phyloP scores from a whole-genome alignment of 2,113 vertebrate genomes.

The Falco punctatus region DNA sequence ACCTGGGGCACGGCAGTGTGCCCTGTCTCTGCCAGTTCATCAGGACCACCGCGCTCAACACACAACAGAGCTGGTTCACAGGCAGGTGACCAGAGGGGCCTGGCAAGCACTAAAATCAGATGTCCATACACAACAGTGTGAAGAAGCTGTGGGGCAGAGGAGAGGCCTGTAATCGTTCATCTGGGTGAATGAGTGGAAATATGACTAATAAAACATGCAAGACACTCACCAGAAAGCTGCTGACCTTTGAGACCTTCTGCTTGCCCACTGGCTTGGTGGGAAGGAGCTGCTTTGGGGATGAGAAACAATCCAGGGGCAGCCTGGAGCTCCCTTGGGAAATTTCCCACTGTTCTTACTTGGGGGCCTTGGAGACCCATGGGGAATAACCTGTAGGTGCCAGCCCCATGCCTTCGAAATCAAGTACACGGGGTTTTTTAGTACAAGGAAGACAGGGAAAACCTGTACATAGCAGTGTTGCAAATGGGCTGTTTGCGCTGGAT shows the following conservation, averaged over 20 bases:
- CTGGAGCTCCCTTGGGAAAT: background rate
- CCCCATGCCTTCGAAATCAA: background rate
- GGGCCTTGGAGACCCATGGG: rapidly evolving
- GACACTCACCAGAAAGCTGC: background rate
- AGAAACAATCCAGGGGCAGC: background rate
- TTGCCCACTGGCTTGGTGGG: background rate
- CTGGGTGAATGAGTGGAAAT: background rate
- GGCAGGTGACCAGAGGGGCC: background rate
- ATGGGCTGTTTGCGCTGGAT: background rate
- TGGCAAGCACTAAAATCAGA: background rate
- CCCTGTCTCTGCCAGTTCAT: conserved; percentile 81
- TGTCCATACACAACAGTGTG: rapidly evolving
- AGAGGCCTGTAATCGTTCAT: background rate
- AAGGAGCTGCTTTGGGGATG: background rate
- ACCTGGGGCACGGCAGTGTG: conserved; percentile 15
- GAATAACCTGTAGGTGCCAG: background rate
- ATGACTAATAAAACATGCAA: background rate
- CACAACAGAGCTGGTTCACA: background rate
- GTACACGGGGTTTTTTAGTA: rapidly evolving
- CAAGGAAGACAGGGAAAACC: background rate
- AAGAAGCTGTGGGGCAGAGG: background rate
- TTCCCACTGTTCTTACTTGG: background rate
- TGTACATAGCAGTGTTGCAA: background rate
- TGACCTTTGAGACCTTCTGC: background rate
- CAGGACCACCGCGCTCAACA: conserved; percentile 21